Base-by-base conservation (phyloP, 2,113 vertebrate species). In the Prochilodus magdalenae region DNA sequence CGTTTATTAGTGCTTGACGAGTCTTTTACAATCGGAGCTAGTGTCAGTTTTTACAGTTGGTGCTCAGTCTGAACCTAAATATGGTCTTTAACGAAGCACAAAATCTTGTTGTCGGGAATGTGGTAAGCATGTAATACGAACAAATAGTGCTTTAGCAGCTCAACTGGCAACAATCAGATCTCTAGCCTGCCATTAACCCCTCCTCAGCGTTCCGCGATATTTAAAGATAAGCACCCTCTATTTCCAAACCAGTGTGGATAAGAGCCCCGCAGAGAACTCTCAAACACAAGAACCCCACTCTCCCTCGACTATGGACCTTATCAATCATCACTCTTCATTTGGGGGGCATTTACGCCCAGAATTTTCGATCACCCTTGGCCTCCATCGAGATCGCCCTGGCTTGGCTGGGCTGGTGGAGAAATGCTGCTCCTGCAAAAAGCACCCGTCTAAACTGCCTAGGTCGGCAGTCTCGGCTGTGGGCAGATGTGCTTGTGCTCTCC, bases 291-390 rank as follows among this genome's bases (percentile, higher is more conserved):
- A 40, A 51, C 24, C 40, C 11, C 40, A 8, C 40, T 44, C 40
- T 49, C n/a, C 49, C 18, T 0, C 4, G 10, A n/a, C 22, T 10
- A 2, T 27, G 18, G 51, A 57, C 66, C 15, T 44, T 22, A 40
- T 47, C 77, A 15, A 26, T 60, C 57, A 60, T 60, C 57, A 60
- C 57, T 60, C 70, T 26, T 63, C 57, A 30, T 57, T 6, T 5
- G n/a, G 20, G 62, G 79, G 22, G 47, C 62, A 66, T 73, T 81
- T 66, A 71, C n/a, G n/a, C n/a, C n/a, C n/a, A n/a, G n/a, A n/a
- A n/a, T n/a, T n/a, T n/a, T n/a, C n/a, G n/a, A n/a, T n/a, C n/a
- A n/a, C n/a, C n/a, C n/a, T n/a, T n/a, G n/a, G n/a, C n/a, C n/a
- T n/a, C n/a, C n/a, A n/a, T n/a, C n/a, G n/a, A n/a, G n/a, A n/a